Conservation (phyloP, 2,888 invertebrate genomes). For the Parnassius apollo region DNA sequence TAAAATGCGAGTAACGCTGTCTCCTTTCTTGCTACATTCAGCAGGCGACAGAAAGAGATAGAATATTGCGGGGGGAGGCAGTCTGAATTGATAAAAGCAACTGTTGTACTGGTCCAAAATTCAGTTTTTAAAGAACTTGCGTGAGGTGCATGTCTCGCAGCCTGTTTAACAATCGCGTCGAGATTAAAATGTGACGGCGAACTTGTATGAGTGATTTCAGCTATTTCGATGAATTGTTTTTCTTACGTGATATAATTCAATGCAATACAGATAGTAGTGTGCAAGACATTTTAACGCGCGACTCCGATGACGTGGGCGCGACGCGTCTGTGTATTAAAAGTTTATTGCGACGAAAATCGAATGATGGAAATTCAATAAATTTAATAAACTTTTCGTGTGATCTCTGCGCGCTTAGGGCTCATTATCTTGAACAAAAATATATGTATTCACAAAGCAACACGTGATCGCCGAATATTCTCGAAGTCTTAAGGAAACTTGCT, state of each 20-base stretch:
- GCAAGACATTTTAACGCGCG: constrained; percentile 46
- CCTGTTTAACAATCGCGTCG: constrained; percentile 48
- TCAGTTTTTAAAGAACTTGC: constrained; percentile 68
- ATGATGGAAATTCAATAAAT: constrained; percentile 42
- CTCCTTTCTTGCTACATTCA: constrained; percentile 50
- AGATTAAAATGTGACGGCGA: constrained; percentile 71
- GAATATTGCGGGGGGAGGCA: constrained; percentile 50
- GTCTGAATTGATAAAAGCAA: constrained; percentile 78
- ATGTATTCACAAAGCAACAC: constrained; percentile 52
- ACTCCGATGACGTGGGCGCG: constrained; percentile 70
- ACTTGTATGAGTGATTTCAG: constrained; percentile 61
- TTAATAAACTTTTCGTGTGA: constrained; percentile 55
- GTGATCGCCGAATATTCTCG: constrained; percentile 73
- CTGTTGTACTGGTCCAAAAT: constrained; percentile 71
- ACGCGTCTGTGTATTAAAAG: constrained; percentile 66
- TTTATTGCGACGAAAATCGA: constrained; percentile 71
- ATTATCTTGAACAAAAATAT: constrained; percentile 56
- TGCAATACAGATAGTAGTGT: constrained; percentile 34
- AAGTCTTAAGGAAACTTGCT: constrained; percentile 51
- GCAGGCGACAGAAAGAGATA: constrained; percentile 58
- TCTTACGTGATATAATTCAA: constrained; percentile 44
- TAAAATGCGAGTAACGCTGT: constrained; percentile 48
- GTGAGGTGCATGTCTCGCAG: constrained; percentile 50
- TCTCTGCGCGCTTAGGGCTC: constrained; percentile 51
- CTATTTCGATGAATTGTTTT: constrained; percentile 48